A percentile compares a stretch with the other conserved stretches of the same genome.
These are phyloP conservation scores for Drosophila ohnishii DNA, from an alignment of 1,140 invertebrate genomes.

Conservation along the genomic window DNA sequence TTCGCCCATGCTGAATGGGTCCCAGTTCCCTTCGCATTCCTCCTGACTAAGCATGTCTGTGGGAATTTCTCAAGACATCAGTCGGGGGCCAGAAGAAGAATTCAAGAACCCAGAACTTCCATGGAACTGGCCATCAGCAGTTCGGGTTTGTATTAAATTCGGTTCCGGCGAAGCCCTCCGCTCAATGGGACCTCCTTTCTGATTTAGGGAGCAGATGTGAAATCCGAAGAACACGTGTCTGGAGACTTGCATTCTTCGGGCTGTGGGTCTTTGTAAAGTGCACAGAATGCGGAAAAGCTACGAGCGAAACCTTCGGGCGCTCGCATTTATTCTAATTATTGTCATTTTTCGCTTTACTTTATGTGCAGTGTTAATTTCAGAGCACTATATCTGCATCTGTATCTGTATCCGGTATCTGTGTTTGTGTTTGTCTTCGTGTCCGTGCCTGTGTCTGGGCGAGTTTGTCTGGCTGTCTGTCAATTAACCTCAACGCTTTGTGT, in stretches of 20 bases:
- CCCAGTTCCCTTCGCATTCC: constrained; percentile 29
- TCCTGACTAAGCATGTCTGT: constrained; percentile 51
- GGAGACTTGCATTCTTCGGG: constrained; percentile 30
- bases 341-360: constrained; percentile 71
- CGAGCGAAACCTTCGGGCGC: constrained; percentile 59
- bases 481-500: constrained; percentile 77
- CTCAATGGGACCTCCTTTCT: constrained; percentile 32
- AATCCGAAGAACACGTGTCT: constrained; percentile 42
- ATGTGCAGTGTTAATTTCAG: constrained; percentile 59
- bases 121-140: constrained; percentile 36
- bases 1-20: constrained; percentile 14
- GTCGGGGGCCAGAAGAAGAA: constrained; percentile 12
- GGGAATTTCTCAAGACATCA: constrained; percentile 39
- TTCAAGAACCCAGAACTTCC: constrained; percentile 50
- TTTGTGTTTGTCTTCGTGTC: constrained; percentile 15
- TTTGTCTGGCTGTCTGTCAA: constrained; percentile 75
- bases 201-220: constrained; percentile 22
- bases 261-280: constrained; percentile 3
- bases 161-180: constrained; percentile 54
- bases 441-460: constrained; percentile 54
- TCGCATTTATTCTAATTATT: constrained; percentile 76
- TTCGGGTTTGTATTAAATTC: constrained; percentile 57
- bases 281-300: constrained; percentile 66
- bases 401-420: not conserved
- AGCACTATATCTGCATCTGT: constrained; percentile 23